These are phyloP conservation scores for Selenia dentaria DNA, from an alignment of 2,888 invertebrate genomes.

Conservation along the genomic window DNA sequence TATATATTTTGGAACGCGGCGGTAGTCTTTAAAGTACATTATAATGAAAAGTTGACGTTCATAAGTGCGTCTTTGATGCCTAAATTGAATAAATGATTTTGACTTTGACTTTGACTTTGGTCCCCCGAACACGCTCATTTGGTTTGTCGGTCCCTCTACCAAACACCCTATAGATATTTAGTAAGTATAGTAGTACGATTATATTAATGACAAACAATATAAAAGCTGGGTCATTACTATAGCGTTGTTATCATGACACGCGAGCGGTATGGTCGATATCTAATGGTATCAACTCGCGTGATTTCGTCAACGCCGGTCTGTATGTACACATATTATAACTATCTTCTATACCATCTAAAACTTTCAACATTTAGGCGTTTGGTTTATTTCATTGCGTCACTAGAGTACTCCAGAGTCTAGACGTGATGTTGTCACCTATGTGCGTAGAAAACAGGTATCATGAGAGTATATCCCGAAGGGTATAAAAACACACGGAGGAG, in stretches of 20 bases:
- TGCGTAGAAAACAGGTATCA: conserved; percentile 30
- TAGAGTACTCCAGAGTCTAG: background rate
- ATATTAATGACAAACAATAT: conserved; percentile 9
- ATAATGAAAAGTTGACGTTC: too few species aligned
- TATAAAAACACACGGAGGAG: conserved; percentile 40
- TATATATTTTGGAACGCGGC: too few species aligned
- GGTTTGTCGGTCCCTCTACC: too few species aligned
- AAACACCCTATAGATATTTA: too few species aligned
- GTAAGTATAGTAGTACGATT: background rate
- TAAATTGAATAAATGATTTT: too few species aligned
- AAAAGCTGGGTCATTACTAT: conserved; percentile 23
- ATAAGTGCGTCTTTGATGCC: too few species aligned
- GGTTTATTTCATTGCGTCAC: too few species aligned
- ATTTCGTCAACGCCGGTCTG: conserved; percentile 35
- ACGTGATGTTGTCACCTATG: conserved; percentile 6
- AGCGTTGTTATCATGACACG: conserved; percentile 42
- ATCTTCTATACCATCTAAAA: too few species aligned
- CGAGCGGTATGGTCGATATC: conserved; percentile 59
- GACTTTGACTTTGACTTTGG: too few species aligned
- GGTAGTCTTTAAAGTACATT: too few species aligned
- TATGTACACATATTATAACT: conserved; percentile 27
- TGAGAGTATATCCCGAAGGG: conserved; percentile 66
- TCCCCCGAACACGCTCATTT: too few species aligned
- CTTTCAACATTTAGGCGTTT: too few species aligned
- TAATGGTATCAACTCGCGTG: conserved; percentile 59